These are phyloP conservation scores for Tragelaphus imberbis DNA, from an alignment of 2,113 vertebrate genomes.

Conservation along the genomic window DNA sequence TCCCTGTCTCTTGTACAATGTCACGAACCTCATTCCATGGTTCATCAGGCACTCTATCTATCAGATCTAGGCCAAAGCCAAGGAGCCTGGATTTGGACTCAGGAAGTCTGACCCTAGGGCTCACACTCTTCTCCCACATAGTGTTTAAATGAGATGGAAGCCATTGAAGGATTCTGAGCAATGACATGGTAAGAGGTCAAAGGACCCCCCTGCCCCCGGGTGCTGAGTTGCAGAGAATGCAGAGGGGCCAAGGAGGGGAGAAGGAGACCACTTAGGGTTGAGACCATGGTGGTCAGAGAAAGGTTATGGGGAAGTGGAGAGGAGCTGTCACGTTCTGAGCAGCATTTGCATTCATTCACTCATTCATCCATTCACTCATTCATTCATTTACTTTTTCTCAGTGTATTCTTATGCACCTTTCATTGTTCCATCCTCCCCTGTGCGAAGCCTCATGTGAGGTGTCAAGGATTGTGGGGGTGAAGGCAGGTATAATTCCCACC, in stretches of 20 bases:
- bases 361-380: not conserved
- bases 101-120: not conserved
- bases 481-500: not conserved
- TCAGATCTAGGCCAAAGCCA: not conserved
- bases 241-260: not conserved
- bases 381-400: not conserved
- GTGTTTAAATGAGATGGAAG: not conserved
- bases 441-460: rapidly evolving
- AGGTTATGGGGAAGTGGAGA: not conserved
- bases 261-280: not conserved
- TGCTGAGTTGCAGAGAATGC: not conserved
- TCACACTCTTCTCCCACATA: not conserved
- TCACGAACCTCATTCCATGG: no score
- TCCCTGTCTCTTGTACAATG: no score
- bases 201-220: not conserved
- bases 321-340: not conserved
- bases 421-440: not conserved
- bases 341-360: not conserved
- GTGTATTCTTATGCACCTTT: not conserved
- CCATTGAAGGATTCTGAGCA: not conserved
- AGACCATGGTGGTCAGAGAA: no score
- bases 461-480: not conserved
- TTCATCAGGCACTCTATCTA: no score
- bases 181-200: not conserved
- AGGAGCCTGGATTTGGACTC: not conserved